Conservation (phyloP, 2,113 vertebrate species). For the Vulpes ferrilata region DNA sequence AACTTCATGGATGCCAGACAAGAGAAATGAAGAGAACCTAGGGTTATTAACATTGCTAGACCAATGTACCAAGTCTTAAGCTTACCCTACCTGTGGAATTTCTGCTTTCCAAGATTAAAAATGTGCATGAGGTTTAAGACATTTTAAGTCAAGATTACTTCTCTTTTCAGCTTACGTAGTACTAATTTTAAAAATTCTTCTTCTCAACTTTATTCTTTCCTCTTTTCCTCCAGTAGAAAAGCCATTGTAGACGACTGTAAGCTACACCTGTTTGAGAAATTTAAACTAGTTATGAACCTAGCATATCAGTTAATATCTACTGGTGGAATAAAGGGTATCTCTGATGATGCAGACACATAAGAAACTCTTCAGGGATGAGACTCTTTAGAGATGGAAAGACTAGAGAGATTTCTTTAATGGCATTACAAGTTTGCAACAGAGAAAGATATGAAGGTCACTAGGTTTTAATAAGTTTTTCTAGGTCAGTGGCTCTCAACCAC, state of each 20-base stretch:
- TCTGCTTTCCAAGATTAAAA: not conserved
- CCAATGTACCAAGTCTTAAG: not conserved
- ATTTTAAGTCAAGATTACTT: not conserved
- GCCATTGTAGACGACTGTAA: not conserved
- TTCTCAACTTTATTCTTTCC: not conserved
- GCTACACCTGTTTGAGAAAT: not conserved
- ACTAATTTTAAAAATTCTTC: not conserved
- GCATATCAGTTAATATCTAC: not conserved
- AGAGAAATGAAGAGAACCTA: not conserved
- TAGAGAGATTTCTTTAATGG: not conserved
- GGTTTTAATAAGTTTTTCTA: not conserved
- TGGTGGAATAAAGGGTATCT: not conserved
- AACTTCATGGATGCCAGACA: not conserved
- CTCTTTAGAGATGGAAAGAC: not conserved
- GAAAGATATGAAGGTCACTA: not conserved
- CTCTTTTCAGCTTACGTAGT: not conserved
- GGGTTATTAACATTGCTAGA: not conserved
- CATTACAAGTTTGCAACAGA: not conserved
- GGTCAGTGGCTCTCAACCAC: not conserved
- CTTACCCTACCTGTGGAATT: not conserved
- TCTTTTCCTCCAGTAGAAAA: not conserved
- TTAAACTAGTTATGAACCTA: not conserved
- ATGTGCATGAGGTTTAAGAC: not conserved
- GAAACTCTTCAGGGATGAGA: not conserved
- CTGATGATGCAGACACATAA: not conserved